Base-by-base conservation (phyloP, 2,113 vertebrate species). In the Zosterops borbonicus region DNA sequence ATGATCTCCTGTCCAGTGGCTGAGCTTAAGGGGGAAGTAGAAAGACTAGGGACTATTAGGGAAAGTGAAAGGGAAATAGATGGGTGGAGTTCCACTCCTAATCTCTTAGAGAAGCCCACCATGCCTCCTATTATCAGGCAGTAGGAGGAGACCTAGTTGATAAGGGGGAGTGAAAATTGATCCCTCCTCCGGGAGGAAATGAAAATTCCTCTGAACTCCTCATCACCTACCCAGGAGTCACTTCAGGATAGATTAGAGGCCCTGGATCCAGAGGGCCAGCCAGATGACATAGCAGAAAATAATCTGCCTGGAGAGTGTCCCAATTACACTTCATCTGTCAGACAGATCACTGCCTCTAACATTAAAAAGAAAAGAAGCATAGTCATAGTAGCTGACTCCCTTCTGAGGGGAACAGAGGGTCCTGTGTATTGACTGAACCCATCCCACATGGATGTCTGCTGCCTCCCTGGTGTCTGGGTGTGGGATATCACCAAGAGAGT, bases 401-500 rank as follows among this genome's bases (percentile, higher is more conserved):
- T 75, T 46, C 14, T 58, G 53, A 46, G 39, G 9, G 7, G 13
- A 74, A 28, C 17, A 56, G 12, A 58, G 18, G 20, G 9, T 12
- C 39, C 14, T 2, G 0, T 29, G 3, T 64, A 11, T 29, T 0
- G 7, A 11, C 7, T 14, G 15, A 42, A 44, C 9, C 39, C 39
- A 24, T 24, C 19, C 12, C n/a, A 24, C 21, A 39, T 15, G 6
- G 27, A 37, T 27, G 11, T 35, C 20, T 65, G 11, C 25, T 55
- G 20, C 25, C 15, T 65, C 12, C 15, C 14, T 44, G 39, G 7
- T 7, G 39, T 25, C 25, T 8, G 6, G 49, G 14, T 44, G 23
- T 9, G 1, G 7, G 19, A 35, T 42, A 7, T 53, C 9, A 53
- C 39, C 31, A 14, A 7, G 25, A 64, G 11, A 44, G 14, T 53